A percentile compares a stretch with the other conserved stretches of the same genome.
Conservation (phyloP, 2,797 vertebrate species). For the Vultur gryphus region DNA sequence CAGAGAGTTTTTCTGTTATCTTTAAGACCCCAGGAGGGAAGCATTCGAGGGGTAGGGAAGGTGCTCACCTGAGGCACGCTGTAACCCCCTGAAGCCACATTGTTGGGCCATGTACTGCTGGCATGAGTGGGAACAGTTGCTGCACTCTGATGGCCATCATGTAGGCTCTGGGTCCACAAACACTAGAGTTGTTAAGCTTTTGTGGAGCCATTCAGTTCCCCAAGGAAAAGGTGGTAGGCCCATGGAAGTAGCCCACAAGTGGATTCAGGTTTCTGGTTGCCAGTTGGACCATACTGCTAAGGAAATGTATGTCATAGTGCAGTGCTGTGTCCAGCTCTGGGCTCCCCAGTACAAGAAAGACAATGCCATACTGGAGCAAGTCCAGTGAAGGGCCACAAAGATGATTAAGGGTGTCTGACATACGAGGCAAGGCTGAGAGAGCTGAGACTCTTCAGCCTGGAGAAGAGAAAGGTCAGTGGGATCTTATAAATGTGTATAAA, state of each 20-base stretch:
- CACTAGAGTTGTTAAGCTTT: not conserved
- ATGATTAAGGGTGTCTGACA: not conserved
- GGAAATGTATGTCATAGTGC: not conserved
- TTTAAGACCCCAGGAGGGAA: not conserved
- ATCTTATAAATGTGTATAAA: not conserved
- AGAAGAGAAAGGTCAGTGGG: not conserved
- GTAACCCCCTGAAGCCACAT: rapidly evolving
- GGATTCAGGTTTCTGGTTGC: not conserved
- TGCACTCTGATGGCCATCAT: rapidly evolving
- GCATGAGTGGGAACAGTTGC: not conserved
- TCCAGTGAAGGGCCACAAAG: not conserved
- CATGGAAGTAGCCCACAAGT: not conserved
- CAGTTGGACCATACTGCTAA: rapidly evolving
- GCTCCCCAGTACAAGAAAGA: not conserved
- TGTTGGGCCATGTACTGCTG: not conserved
- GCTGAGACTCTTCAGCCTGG: not conserved
- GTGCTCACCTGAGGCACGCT: rapidly evolving
- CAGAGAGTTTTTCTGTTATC: not conserved
- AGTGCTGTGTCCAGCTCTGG: not conserved
- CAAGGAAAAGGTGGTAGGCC: not conserved
- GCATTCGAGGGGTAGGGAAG: rapidly evolving
- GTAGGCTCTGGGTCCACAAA: not conserved
- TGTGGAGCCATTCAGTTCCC: not conserved
- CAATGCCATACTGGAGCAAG: rapidly evolving
- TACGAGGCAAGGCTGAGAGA: not conserved